Base-by-base conservation (phyloP, 2,113 vertebrate genomes). In the Nerophis lumbriciformis region DNA sequence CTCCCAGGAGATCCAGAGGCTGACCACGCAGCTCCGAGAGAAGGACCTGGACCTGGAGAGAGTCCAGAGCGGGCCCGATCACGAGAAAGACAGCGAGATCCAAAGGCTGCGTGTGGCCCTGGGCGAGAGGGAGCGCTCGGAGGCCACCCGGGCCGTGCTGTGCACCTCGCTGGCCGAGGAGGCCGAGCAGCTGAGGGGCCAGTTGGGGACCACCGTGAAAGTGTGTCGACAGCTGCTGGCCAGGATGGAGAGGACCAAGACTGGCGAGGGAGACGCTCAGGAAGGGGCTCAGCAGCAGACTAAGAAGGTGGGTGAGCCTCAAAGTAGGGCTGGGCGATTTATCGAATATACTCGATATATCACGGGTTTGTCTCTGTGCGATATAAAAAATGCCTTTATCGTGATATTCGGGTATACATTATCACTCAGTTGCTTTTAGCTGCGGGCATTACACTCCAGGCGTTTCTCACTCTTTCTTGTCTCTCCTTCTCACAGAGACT, bases 201-300 rank as follows among this genome's bases (percentile, higher is more conserved):
- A 95, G 5, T 87, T 98, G 1, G 88, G 90, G 0, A 77, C 91
- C 51, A 97, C 94, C 0, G 93, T 94, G 54, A 90, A 90, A 82
- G 93, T 96, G 90, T 98, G 95, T 69, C 93, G 95, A 72, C 93
- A 94, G 9, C 89, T 98, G 66, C 89, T 93, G 76, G 85, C 57
- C 9, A 84, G 91, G 62, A 83, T 97, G 66, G 93, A 93, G 72
- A 89, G 79, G 9, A 84, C 74, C 21, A 92, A 89, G 68, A 80
- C 59, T 2, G 85, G 63, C 13, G 69, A 69, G 54, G 66, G 69
- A 19, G 53, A 50, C 1, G 83, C 87, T 51, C 65, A 55, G 0
- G 73, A 83, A 57, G 85, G 69, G 14, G 53, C 67, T 51, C 65
- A 55, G 0, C 73, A 83, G 56, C 85, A 68, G 14, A 53, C 67